Base-by-base conservation (phyloP, 2,888 invertebrate species). In the Morpho deidamia region DNA sequence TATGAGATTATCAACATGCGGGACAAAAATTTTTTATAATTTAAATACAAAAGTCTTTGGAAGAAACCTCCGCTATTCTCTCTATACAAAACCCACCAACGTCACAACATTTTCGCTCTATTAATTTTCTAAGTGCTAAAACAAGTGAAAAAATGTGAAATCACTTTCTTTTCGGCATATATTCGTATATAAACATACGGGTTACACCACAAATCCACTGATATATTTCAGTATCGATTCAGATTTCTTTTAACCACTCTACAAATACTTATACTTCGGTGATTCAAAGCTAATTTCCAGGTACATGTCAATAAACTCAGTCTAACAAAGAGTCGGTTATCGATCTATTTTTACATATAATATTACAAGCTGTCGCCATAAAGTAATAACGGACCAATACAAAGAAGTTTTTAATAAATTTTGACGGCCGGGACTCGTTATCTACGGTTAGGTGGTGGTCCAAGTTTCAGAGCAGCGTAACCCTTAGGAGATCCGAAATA, bases 331-430 rank as follows among this genome's bases (percentile, higher is more conserved):
- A 62, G 38, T 58, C 54, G 57, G 68, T 80, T 83, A 83, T 81
- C 81, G 65, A 64, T 54, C 62, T 66, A 66, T 73, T 74, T 76
- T 72, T 64, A 77, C 74, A 72, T 67, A 34, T 12, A 66, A 39
- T 58, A 57, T 65, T 70, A 40, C 71, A 70, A 69, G 59, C 56
- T 58, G 63, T 67, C 71, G 67, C 71, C 78, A 73, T 81, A 78
- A 76, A 78, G 63, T 74, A 65, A 58, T 60, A 61, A 66, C 66
- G 70, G 42, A 69, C 66, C 63, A 63, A 67, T 71, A 83, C 81
- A 81, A 83, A 81, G 78, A 70, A 74, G 74, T 77, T 78, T 76
- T 81, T 82, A 81, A 78, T 81, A 76, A 76, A 76, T 75, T 74
- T 76, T 69, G 79, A 79, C 74, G 70, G 76, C 71, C 77, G 68